Evolutionary conservation across 2,113 vertebrate genomes (phyloP), one percentile per base, ranked within the genome.

Genomic region (Ellobius talpinus): DNA sequence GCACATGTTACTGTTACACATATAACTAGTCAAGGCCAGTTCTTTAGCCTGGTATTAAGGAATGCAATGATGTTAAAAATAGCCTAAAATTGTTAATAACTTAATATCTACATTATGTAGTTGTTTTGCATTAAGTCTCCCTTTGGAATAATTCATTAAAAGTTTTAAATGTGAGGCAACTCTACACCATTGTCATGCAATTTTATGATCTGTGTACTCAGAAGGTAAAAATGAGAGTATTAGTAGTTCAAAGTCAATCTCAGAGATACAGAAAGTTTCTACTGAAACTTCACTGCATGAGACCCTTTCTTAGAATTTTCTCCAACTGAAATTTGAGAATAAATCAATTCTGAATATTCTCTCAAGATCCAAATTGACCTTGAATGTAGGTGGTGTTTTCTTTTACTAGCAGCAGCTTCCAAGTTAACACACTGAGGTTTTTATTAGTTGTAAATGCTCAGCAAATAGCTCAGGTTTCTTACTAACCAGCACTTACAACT

Each of bases 101-200:
- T 26, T 66, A 39, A 26, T 58, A 58, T 21, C 55, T 58, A 58
- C 23, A 68, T 8, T 11, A 72, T 39, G 58, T 65, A 87, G 45
- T 77, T 79, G 9, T 58, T 70, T 45, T 68, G 2, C 10, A 47
- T 14, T 55, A n/a, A 68, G 26, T 11, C 1, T 31, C 3, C 10
- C 58, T 66, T n/a, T 73, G 17, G 7, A 92, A 19, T 24, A 70
- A 76, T 36, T 9, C 1, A 26, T 72, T 61, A 73, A 89, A 36
- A 50, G 8, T 47, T 58, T n/a, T 39, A 36, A 36, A 61, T 79
- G 5, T 19, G 16, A 66, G 29, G 31, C 14, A 4, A 9, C 17
- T 13, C 2, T 42, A 16, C 4, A 33, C 45, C 9, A 11, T 6
- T 10, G 29, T 45, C 1, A 12, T 84, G 36, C 0, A 26, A 6